A percentile compares a stretch with the other conserved stretches of the same genome.
Evolutionary conservation across 2,888 invertebrate species (phyloP).

Genomic region (Lasioglossum calceatum): DNA sequence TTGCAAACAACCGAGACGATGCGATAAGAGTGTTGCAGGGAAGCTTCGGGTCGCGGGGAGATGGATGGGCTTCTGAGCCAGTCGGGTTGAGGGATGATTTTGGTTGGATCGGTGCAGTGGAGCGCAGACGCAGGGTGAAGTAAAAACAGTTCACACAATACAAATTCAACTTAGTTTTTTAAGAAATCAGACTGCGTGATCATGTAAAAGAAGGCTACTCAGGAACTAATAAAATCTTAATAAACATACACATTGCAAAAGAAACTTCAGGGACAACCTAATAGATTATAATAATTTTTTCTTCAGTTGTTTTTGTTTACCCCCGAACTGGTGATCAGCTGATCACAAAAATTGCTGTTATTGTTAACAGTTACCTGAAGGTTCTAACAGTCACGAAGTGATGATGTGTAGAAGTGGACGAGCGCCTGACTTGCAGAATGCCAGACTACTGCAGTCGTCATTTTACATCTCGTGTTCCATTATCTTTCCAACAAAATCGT

Average conservation of each 20-base stretch:
- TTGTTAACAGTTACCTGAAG: background rate
- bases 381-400: background rate
- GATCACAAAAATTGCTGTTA: background rate
- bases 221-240: background rate
- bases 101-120: background rate
- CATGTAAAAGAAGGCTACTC: no score
- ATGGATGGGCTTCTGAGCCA: background rate
- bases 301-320: background rate
- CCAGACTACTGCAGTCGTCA: background rate
- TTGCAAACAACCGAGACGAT: background rate
- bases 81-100: conserved; percentile 7
- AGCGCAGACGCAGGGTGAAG: background rate
- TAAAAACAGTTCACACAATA: no score
- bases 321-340: background rate
- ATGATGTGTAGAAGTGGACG: background rate
- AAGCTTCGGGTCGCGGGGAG: background rate
- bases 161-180: no score
- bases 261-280: no score
- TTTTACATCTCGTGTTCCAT: background rate
- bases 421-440: background rate
- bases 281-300: background rate
- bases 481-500: background rate
- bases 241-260: background rate
- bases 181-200: no score
- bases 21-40: background rate